phyloP scores from a whole-genome alignment of 2,113 vertebrate species.

The Leptobrachium leishanense region DNA sequence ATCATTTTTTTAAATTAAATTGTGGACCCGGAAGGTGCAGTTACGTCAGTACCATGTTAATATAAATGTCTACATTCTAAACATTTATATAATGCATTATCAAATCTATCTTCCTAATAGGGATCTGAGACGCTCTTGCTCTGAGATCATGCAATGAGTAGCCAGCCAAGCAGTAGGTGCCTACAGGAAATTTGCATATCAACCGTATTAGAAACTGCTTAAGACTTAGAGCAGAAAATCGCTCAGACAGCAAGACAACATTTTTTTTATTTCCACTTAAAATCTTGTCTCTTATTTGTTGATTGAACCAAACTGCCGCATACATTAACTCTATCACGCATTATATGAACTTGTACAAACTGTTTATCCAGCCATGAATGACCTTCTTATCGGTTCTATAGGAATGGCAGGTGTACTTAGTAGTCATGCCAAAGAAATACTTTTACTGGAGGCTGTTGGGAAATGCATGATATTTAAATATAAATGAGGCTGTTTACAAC shows the following conservation, averaged over 20 bases:
- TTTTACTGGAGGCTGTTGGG: neutral
- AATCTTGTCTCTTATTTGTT: neutral
- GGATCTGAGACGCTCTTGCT: too few relatives aligned
- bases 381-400: neutral
- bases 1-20: too few relatives aligned
- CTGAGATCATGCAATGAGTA: too few relatives aligned
- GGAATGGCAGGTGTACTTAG: too few relatives aligned
- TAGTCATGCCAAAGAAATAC: too few relatives aligned
- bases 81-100: too few relatives aligned
- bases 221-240: neutral
- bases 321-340: neutral
- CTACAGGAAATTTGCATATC: too few relatives aligned
- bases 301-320: neutral
- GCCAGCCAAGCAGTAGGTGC: too few relatives aligned
- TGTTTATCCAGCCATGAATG: neutral
- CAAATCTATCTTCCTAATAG: too few relatives aligned
- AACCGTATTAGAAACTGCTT: neutral
- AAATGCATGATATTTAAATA: neutral
- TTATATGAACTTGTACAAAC: neutral
- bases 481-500: neutral
- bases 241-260: neutral
- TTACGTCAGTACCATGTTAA: too few relatives aligned
- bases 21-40: too few relatives aligned
- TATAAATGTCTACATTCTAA: too few relatives aligned
- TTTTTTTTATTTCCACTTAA: neutral